Conservation (phyloP, 2,113 vertebrate species). For the Phrynocephalus versicolor region DNA sequence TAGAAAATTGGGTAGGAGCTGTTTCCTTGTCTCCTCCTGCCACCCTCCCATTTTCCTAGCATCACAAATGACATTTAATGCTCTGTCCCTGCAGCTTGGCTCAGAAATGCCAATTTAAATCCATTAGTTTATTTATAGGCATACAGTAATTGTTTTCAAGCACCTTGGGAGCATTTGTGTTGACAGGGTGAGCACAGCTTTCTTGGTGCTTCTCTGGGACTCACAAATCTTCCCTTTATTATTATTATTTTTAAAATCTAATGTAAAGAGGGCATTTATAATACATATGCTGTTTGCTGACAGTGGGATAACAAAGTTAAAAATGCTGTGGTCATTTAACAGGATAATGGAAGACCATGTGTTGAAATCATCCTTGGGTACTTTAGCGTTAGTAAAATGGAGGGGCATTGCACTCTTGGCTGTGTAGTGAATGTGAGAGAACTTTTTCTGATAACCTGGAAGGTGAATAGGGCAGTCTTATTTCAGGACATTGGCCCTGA, state of each 20-base stretch:
- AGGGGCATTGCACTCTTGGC: neutral
- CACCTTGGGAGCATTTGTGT: neutral
- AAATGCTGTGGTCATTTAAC: neutral
- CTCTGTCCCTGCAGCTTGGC: neutral
- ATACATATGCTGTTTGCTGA: neutral
- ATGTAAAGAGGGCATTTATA: neutral
- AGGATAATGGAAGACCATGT: neutral
- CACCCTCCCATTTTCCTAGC: neutral
- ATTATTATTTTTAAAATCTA: neutral
- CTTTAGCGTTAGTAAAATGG: neutral
- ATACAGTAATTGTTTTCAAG: neutral
- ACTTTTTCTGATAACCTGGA: neutral
- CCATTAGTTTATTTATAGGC: neutral
- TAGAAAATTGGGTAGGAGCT: neutral
- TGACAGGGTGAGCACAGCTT: neutral
- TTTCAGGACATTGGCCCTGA: neutral
- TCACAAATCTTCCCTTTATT: neutral
- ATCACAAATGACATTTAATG: neutral
- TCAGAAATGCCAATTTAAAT: slow-evolving; percentile 2
- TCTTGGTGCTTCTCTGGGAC: neutral
- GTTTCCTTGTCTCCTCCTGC: neutral
- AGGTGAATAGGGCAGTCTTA: neutral
- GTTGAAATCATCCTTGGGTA: neutral
- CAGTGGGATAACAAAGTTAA: neutral
- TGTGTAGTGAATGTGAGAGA: neutral